Evolutionary conservation across 2,888 invertebrate genomes (phyloP), one percentile per base, ranked within the genome.

Genomic region (Metallyticus violacea): DNA sequence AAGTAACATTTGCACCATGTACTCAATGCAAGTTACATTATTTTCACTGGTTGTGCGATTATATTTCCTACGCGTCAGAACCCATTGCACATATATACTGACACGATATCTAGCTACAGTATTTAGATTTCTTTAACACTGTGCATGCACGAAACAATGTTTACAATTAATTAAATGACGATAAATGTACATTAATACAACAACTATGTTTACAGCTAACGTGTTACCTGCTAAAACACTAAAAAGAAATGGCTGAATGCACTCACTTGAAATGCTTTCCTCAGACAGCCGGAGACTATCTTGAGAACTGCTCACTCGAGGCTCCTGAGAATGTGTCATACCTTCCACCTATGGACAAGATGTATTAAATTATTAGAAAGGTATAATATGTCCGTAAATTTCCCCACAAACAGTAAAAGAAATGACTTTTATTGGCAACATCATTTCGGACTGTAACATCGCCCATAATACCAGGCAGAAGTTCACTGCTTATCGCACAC

Each of bases 241-340:
- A 15, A 4, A 15, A 62, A 62, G 40, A 29, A 81, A 30, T 81
- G 30, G 81, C 81, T 81, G 30, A 30, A 15, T 81, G 7, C 22
- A 88, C 88, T 88, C 80, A 88, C 88, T 87, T 4, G 87, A 85
- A 26, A 62, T 85, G 83, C 62, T 86, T 81, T 86, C 84, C 76
- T 88, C 87, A 2, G 83, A 29, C 29, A 88, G 80, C 9, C 85
- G 77, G 40, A 87, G 85, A 77, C 81, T 86, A 29, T 86, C 87
- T 79, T 87, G 87, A 15, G 86, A 77, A 82, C 87, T 88, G 85
- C 87, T 87, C 81, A 88, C 87, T 62, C 88, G 28, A 22, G 88
- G 81, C 62, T 88, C 88, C 76, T 88, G 88, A 1, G 88, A 85
- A 30, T 88, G 88, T 80, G 86, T 87, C 88, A 88, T 88, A 7